A percentile compares a stretch with the other conserved stretches of the same genome.
phyloP scores from a whole-genome alignment of 2,888 invertebrate species.

The Nomada fucata region DNA sequence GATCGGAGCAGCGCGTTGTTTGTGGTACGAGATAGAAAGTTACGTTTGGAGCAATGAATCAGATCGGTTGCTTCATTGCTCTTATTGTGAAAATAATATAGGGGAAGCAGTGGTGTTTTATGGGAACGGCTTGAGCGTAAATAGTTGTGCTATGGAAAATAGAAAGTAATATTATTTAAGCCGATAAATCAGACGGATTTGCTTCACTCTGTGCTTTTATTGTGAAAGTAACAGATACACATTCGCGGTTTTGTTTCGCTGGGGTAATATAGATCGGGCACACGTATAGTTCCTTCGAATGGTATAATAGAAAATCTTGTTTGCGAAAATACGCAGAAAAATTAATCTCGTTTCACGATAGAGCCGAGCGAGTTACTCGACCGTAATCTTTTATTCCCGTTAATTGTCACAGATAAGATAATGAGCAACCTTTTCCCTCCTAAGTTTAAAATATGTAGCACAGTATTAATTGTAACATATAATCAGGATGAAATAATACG shows the following conservation, averaged over 20 bases:
- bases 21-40: slow-evolving; percentile 14
- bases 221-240: slow-evolving; percentile 31
- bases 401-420: slow-evolving; percentile 52
- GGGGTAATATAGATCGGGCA: not conserved
- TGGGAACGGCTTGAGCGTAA: slow-evolving; percentile 13
- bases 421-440: slow-evolving; percentile 16
- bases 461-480: slow-evolving; percentile 17
- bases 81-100: slow-evolving; percentile 42
- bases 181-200: slow-evolving; percentile 32
- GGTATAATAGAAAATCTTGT: slow-evolving; percentile 23
- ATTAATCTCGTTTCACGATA: slow-evolving; percentile 18
- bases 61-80: slow-evolving; percentile 37
- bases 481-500: not conserved
- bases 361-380: slow-evolving; percentile 16
- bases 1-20: not conserved
- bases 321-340: slow-evolving; percentile 4
- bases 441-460: slow-evolving; percentile 15
- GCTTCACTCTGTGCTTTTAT: slow-evolving; percentile 36
- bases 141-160: slow-evolving; percentile 40
- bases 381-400: slow-evolving; percentile 33
- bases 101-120: slow-evolving; percentile 39
- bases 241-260: not conserved
- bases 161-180: slow-evolving; percentile 48
- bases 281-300: slow-evolving; percentile 20
- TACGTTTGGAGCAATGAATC: slow-evolving; percentile 35